Evolutionary conservation across 2,113 vertebrate genomes (phyloP).

Genomic region (Pangasianodon gigas): DNA sequence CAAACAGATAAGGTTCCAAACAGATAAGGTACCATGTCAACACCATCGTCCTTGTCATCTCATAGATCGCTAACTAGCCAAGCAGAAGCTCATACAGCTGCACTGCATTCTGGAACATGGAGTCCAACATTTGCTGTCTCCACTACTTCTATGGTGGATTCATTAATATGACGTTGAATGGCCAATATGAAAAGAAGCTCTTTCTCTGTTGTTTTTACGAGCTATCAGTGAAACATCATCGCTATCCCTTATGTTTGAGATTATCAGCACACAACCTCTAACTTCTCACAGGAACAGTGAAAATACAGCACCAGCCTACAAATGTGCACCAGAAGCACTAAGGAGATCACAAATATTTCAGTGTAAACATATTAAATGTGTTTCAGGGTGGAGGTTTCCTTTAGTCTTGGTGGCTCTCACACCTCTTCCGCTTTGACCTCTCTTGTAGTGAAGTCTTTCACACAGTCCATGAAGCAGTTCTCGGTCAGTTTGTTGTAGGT

Average conservation of each 20-base stretch:
- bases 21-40: not conserved
- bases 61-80: not conserved
- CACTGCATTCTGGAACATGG: not conserved
- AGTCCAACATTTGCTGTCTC: not conserved
- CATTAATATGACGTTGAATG: not conserved
- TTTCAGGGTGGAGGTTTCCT: not conserved
- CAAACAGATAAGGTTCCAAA: not conserved
- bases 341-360: not conserved
- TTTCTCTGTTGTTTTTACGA: not conserved
- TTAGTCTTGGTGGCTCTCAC: slow-evolving; percentile 30
- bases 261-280: not conserved
- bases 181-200: not conserved
- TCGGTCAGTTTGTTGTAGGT: slow-evolving; percentile 98
- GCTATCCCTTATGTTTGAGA: too few relatives aligned
- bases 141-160: not conserved
- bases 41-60: not conserved
- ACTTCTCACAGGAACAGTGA: not conserved
- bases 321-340: not conserved
- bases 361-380: not conserved
- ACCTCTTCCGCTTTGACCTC: slow-evolving; percentile 95
- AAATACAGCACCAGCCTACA: not conserved
- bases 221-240: not conserved
- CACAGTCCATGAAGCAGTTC: slow-evolving; percentile 95
- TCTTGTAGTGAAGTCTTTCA: slow-evolving; percentile 94
- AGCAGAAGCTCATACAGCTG: not conserved